Evolutionary conservation across 2,797 vertebrate species (phyloP), one percentile per base, ranked within the genome.

Genomic region (Leucoraja ocellata): DNA sequence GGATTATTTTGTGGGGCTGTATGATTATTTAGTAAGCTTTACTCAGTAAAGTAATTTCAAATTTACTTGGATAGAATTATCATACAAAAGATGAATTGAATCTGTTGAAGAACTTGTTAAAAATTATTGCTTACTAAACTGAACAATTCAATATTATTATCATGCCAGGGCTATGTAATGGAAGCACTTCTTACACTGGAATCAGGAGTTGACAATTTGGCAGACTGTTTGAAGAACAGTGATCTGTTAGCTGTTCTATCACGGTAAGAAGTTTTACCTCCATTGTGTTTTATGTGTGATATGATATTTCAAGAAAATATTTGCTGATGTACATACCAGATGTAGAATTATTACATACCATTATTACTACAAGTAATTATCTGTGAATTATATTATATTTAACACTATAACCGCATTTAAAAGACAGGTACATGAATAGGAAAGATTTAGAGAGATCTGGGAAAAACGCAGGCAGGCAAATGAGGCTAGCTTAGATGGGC

Each of bases 171-270:
- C 6, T 99, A 99, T 4, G 99, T 99, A 91, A 99, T 99, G 99
- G 99, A 99, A 95, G 98, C 99, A 4, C 96, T 99, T 78, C 96
- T 99, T 93, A 99, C 99, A 0, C 95, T 99, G 95, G 99, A 99
- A 95, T 97, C 99, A 9, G 98, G 99, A 0, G 98, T 99, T 94
- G 99, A 99, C 95, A 99, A 99, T 96, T 96, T 99, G 71, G 98
- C 99, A 39, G 99, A 99, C 93, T 99, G 98, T 95, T 96, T 99
- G 94, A 99, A 99, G 96, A 99, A 99, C 96, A 99, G 97, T 65
- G 99, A 99, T 94, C 97, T 99, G 76, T 96, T 99, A 96, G 98
- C 98, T 0, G 98, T 98, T 61, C 95, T 99, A 78, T 99, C 98
- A 94, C 97, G 99, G 99, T 99, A 95, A 95, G 97, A 94, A 86